Evolutionary conservation across 2,113 vertebrate genomes (phyloP).

Genomic region (Peucedramus taeniatus): DNA sequence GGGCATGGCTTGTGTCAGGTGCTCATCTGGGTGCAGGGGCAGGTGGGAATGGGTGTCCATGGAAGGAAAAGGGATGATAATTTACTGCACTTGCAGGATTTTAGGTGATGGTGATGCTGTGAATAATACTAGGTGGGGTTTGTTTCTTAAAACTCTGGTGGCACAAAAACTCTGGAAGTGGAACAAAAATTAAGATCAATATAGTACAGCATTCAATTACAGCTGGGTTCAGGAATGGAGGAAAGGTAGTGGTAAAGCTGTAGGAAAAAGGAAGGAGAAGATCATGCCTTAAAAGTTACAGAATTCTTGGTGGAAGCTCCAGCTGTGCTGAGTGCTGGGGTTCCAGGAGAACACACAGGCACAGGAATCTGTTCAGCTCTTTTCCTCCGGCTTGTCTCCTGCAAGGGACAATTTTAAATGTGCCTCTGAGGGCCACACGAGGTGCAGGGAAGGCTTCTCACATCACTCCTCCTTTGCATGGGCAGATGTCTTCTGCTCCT

Average conservation of each 20-base stretch:
- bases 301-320: neutral
- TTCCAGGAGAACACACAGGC: neutral
- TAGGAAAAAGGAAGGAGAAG: neutral
- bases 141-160: neutral
- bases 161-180: neutral
- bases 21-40: neutral
- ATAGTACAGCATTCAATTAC: accelerated
- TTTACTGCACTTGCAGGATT: neutral
- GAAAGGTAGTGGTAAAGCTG: neutral
- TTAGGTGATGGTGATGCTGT: neutral
- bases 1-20: neutral
- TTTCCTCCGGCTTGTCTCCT: neutral
- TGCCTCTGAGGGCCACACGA: neutral
- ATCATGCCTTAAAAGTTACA: neutral
- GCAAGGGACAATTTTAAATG: neutral
- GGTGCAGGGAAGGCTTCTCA: neutral
- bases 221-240: accelerated
- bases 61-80: neutral
- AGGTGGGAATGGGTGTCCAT: neutral
- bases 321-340: neutral
- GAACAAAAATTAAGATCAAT: accelerated
- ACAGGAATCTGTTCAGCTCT: neutral
- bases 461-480: neutral
- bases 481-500: neutral
- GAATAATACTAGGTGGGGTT: neutral